phyloP scores from a whole-genome alignment of 2,888 invertebrate species.

The Netelia fuscicornis region DNA sequence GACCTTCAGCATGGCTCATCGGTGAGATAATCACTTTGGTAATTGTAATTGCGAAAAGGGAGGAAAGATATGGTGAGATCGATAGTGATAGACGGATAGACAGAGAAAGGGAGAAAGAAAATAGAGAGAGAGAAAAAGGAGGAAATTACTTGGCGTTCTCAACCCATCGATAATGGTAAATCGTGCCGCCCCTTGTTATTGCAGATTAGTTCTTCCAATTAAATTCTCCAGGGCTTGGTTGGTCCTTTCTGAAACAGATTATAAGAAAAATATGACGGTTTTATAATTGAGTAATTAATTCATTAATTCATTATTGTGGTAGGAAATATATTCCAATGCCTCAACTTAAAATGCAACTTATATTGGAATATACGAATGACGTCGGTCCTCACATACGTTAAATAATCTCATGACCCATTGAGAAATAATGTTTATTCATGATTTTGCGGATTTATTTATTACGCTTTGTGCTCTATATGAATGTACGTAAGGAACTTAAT shows the following conservation, averaged over 20 bases:
- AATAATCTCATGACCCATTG: constrained; percentile 5
- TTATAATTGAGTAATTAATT: neutral
- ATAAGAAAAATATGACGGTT: neutral
- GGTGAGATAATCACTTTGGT: constrained; percentile 80
- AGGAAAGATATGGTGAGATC: constrained; percentile 5
- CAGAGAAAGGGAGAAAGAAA: constrained; percentile 60
- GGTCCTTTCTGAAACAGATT: constrained; percentile 52
- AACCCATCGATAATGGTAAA: constrained; percentile 84
- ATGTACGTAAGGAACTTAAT: neutral
- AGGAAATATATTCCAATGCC: neutral
- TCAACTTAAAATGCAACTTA: neutral
- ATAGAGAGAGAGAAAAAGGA: constrained; percentile 69
- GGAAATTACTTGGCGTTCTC: constrained; percentile 77
- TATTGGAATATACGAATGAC: neutral
- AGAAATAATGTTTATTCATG: constrained; percentile 28
- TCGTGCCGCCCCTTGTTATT: constrained; percentile 58
- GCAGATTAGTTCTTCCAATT: constrained; percentile 48
- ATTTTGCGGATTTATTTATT: constrained; percentile 4
- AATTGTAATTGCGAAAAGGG: constrained; percentile 62
- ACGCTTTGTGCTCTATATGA: constrained; percentile 9
- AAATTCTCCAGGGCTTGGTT: constrained; percentile 54
- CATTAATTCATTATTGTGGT: neutral
- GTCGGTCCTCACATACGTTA: neutral
- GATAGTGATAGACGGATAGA: constrained; percentile 47
- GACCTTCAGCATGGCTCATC: constrained; percentile 89